Evolutionary conservation across 30 jellyfish, hydroid and myxozoan species (phyloP).

Genomic region (Hydra vulgaris): DNA sequence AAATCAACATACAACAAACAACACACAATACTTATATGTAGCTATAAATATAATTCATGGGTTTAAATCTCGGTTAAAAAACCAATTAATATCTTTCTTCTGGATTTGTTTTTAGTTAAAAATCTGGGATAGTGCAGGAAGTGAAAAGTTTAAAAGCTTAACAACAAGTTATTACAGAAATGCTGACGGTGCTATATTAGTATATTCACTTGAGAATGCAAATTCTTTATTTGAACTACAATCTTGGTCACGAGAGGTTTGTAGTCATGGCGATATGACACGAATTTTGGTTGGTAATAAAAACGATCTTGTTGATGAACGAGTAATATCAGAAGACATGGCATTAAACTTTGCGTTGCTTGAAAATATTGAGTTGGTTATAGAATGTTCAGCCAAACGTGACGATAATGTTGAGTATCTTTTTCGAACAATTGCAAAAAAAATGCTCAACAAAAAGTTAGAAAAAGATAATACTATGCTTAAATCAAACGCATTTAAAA

Average conservation of each 20-base stretch:
- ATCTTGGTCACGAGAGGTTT: conserved; percentile 71
- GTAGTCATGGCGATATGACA: conserved; percentile 43
- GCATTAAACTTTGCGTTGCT: conserved; percentile 79
- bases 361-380: conserved; percentile 62
- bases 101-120: conserved; percentile 61
- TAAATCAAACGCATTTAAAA: conserved; percentile 1
- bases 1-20: no score
- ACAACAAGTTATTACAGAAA: conserved; percentile 83
- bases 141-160: conserved; percentile 67
- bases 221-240: conserved; percentile 50
- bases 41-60: no score
- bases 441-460: conserved; percentile 29
- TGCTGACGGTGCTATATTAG: conserved; percentile 90
- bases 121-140: conserved; percentile 98
- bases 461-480: conserved; percentile 10
- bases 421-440: conserved; percentile 55
- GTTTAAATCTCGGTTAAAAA: no score
- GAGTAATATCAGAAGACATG: conserved; percentile 51
- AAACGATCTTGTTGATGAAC: conserved; percentile 54
- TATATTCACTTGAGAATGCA: conserved; percentile 57
- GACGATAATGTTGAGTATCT: conserved; percentile 71
- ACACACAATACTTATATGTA: no score
- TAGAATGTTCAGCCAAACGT: conserved; percentile 93
- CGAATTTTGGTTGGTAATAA: conserved; percentile 77
- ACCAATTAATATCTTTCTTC: no score